Evolutionary conservation across 2,888 invertebrate genomes (phyloP).

Genomic region (Andrena bicolor): DNA sequence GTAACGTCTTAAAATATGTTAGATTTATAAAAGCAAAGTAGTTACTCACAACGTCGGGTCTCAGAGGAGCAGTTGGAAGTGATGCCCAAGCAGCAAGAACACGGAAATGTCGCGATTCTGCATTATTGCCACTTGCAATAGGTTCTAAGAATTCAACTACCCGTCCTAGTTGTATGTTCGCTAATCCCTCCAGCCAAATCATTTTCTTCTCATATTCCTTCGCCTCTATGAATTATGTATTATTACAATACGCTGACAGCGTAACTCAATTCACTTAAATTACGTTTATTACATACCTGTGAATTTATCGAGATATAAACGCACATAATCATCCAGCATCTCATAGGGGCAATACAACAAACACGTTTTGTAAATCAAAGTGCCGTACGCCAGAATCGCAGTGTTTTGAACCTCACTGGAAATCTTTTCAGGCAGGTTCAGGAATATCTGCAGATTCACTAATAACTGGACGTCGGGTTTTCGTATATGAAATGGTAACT

Average conservation of each 20-base stretch:
- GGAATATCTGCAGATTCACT: slow-evolving; percentile 86
- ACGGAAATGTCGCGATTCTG: slow-evolving; percentile 87
- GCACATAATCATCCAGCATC: slow-evolving; percentile 90
- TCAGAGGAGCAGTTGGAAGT: slow-evolving; percentile 85
- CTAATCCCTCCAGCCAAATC: slow-evolving; percentile 90
- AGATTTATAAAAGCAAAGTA: slow-evolving; percentile 21
- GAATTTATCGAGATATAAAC: slow-evolving; percentile 90
- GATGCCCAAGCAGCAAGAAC: slow-evolving; percentile 90
- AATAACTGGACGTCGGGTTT: slow-evolving; percentile 86
- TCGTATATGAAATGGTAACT: slow-evolving; percentile 90
- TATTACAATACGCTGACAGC: slow-evolving; percentile 4
- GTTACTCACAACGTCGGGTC: slow-evolving; percentile 85
- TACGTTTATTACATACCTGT: slow-evolving; percentile 86
- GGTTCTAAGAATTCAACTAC: slow-evolving; percentile 85
- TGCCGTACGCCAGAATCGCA: slow-evolving; percentile 90
- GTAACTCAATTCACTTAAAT: neutral
- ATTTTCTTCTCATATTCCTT: slow-evolving; percentile 88
- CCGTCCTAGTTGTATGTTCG: slow-evolving; percentile 88
- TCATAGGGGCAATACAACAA: slow-evolving; percentile 87
- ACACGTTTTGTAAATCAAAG: slow-evolving; percentile 89
- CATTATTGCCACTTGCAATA: slow-evolving; percentile 84
- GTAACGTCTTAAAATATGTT: slow-evolving; percentile 8
- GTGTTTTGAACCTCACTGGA: slow-evolving; percentile 88
- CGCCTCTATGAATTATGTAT: slow-evolving; percentile 56
- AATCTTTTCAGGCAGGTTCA: slow-evolving; percentile 83